Evolutionary conservation across 2,113 vertebrate genomes (phyloP).

Genomic region (Scortum barcoo): DNA sequence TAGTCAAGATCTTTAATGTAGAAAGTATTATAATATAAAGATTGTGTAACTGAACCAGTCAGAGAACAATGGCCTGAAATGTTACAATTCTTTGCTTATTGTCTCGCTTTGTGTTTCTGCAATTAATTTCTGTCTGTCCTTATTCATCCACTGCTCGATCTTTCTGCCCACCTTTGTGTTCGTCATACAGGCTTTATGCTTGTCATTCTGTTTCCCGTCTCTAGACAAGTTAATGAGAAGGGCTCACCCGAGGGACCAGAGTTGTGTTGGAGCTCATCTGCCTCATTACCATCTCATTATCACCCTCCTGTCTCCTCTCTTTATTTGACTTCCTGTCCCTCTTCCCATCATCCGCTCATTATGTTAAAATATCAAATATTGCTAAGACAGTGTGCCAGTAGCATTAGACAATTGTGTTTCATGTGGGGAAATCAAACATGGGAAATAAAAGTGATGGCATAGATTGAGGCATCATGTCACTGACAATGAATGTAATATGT

Average conservation of each 20-base stretch:
- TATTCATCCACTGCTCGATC: background rate
- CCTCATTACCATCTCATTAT: conserved; percentile 81
- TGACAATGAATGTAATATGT: background rate
- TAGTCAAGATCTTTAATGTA: background rate
- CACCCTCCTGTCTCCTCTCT: conserved; percentile 51
- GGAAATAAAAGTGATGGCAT: background rate
- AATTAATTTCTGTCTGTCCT: conserved; percentile 37
- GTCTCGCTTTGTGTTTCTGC: conserved; percentile 16
- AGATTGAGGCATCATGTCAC: background rate
- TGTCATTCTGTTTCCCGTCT: conserved; percentile 58
- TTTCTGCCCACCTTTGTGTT: conserved; percentile 40
- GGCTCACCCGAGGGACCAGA: conserved; percentile 73
- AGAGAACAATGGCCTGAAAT: background rate
- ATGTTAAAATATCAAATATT: conserved; percentile 49
- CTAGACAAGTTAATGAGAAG: conserved; percentile 74
- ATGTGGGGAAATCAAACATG: background rate
- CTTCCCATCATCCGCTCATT: conserved; percentile 42
- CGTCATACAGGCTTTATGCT: conserved; percentile 51
- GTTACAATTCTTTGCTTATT: background rate
- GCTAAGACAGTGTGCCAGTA: background rate
- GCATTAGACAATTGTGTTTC: background rate
- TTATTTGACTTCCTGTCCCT: conserved; percentile 39
- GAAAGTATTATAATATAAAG: too few species aligned
- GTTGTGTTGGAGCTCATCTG: conserved; percentile 73
- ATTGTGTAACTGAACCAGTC: background rate